Evolutionary conservation across 2,797 vertebrate genomes (phyloP).

Genomic region (Brachyrhaphis roseni): DNA sequence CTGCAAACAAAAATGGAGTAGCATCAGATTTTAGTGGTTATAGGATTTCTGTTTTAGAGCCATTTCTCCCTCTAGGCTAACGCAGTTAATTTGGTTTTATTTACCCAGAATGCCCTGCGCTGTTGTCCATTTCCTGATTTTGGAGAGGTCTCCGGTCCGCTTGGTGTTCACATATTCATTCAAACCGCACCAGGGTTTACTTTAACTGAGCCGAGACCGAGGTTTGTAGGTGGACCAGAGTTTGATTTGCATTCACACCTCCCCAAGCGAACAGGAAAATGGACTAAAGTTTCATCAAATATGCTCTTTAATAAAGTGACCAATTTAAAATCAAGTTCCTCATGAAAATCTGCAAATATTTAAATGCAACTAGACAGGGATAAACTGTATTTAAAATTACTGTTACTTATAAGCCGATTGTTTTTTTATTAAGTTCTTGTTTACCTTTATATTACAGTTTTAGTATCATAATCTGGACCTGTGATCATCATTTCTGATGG

Average conservation of each 20-base stretch:
- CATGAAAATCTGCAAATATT: background rate
- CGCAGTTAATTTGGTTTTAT: background rate
- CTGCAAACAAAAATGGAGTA: no score
- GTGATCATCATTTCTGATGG: conserved; percentile 25
- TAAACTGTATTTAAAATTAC: background rate
- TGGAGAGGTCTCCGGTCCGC: no score
- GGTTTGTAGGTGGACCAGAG: background rate
- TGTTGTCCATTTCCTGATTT: no score
- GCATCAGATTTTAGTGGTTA: no score
- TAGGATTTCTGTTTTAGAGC: no score
- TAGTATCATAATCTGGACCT: conserved; percentile 9
- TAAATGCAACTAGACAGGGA: background rate
- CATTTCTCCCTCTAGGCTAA: no score
- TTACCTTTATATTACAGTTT: background rate
- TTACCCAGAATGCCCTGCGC: background rate
- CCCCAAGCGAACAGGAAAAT: background rate
- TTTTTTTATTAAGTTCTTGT: background rate
- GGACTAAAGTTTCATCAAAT: background rate
- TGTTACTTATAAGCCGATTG: background rate
- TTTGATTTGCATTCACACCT: background rate
- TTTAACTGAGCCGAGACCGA: background rate
- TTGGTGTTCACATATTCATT: background rate
- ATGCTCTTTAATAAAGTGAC: background rate
- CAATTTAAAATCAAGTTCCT: no score
- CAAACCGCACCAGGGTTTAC: background rate